These are phyloP conservation scores for Origma solitaria DNA, from an alignment of 2,113 vertebrate genomes.

Conservation along the genomic window DNA sequence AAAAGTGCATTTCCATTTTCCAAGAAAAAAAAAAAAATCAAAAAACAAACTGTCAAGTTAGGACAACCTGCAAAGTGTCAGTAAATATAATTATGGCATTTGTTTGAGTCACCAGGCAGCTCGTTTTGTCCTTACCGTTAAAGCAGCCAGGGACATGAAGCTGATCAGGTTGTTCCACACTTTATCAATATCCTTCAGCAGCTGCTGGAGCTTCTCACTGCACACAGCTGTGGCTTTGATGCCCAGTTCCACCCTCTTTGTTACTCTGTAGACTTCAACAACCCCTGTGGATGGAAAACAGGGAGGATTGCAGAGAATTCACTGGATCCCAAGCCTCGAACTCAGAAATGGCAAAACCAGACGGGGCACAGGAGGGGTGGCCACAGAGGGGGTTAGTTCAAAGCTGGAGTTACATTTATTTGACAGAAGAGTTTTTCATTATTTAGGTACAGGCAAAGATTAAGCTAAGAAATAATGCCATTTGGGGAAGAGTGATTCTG, in stretches of 20 bases:
- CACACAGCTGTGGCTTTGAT: constrained; percentile 96
- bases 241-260: constrained; percentile 91
- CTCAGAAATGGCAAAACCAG: neutral
- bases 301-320: neutral
- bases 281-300: constrained; percentile 75
- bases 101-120: neutral
- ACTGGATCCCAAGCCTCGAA: neutral
- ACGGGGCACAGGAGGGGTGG: neutral
- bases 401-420: neutral
- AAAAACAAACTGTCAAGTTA: neutral
- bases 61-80: neutral
- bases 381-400: fast-evolving
- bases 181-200: constrained; percentile 93
- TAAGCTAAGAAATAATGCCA: neutral
- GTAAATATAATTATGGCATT: neutral
- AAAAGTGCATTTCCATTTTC: neutral
- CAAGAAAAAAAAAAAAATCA: neutral
- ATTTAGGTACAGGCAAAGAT: neutral
- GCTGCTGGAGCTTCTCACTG: constrained; percentile 92
- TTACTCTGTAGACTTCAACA: constrained; percentile 94
- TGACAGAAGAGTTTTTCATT: neutral
- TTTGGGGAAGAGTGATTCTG: neutral
- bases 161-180: constrained; percentile 97
- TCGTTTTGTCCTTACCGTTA: constrained; percentile 77
- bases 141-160: constrained; percentile 95